phyloP scores from a whole-genome alignment of 30 jellyfish, hydroid and myxozoan genomes.

The Catostylus mosaicus region DNA sequence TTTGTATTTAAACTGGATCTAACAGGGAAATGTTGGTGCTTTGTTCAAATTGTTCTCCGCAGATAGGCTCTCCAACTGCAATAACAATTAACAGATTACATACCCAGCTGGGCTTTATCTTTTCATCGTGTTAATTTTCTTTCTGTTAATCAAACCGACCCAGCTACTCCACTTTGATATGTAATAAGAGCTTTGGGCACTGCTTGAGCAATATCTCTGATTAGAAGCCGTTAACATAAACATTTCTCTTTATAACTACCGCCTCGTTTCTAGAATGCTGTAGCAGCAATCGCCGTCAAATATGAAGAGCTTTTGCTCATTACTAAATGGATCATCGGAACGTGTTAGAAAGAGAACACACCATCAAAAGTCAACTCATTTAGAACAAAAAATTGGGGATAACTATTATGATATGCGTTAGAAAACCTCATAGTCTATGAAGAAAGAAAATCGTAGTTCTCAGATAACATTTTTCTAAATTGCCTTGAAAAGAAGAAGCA shows the following conservation, averaged over 20 bases:
- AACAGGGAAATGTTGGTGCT: slow-evolving; percentile 30
- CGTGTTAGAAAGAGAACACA: not conserved
- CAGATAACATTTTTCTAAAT: too few species aligned
- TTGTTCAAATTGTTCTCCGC: slow-evolving; percentile 39
- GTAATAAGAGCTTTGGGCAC: slow-evolving; percentile 48
- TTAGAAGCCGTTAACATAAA: not conserved
- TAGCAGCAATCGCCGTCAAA: not conserved
- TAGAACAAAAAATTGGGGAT: too few species aligned
- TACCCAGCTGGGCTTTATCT: slow-evolving; percentile 67
- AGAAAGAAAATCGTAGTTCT: too few species aligned
- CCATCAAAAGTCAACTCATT: too few species aligned
- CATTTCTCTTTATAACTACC: not conserved
- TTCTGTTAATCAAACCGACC: slow-evolving; percentile 73
- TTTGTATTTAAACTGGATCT: slow-evolving; percentile 53
- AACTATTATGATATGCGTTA: too few species aligned
- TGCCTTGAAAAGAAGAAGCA: too few species aligned
- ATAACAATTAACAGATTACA: slow-evolving; percentile 54
- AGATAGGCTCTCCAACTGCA: slow-evolving; percentile 61
- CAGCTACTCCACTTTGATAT: slow-evolving; percentile 41
- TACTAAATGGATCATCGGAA: not conserved
- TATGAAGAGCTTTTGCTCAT: too few species aligned
- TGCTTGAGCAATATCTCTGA: slow-evolving; percentile 4
- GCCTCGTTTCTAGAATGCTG: not conserved
- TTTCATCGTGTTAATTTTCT: slow-evolving; percentile 63
- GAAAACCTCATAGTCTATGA: too few species aligned